Evolutionary conservation across 1,140 invertebrate species (phyloP).

Genomic region (Drosophila cardini): DNA sequence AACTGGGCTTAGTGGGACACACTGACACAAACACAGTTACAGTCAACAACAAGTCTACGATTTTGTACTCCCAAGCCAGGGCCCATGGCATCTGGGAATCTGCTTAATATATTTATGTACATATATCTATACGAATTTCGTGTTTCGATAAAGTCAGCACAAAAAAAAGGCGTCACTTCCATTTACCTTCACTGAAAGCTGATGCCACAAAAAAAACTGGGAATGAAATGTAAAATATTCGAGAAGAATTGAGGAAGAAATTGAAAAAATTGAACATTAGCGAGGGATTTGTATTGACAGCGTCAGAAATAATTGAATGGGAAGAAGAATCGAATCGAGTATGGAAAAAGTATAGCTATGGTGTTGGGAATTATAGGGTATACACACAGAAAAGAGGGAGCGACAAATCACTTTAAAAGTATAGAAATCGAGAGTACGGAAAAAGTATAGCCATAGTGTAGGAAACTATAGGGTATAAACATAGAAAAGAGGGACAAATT

Average conservation of each 20-base stretch:
- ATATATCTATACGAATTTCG: background rate
- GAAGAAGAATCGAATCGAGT: background rate
- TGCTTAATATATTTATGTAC: background rate
- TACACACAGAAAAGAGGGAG: background rate
- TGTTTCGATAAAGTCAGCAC: slow-evolving; percentile 10
- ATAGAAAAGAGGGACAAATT: too few species aligned
- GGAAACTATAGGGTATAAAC: too few species aligned
- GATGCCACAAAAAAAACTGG: background rate
- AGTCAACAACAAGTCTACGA: background rate
- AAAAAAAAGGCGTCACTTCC: slow-evolving; percentile 8
- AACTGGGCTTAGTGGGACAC: slow-evolving; percentile 15
- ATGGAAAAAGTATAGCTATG: background rate
- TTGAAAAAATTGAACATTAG: slow-evolving; percentile 73
- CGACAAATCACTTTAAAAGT: too few species aligned
- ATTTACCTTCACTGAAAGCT: slow-evolving; percentile 5
- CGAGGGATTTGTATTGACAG: slow-evolving; percentile 66
- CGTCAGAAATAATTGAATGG: slow-evolving; percentile 58
- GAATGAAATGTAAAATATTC: slow-evolving; percentile 58
- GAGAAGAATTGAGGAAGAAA: slow-evolving; percentile 54
- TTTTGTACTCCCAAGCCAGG: background rate
- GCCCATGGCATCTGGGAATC: background rate
- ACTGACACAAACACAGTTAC: background rate
- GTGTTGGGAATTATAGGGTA: background rate
- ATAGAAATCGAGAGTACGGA: too few species aligned
- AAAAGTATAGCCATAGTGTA: too few species aligned